phyloP scores from a whole-genome alignment of 1,140 invertebrate species.

The Zaprionus vittiger region DNA sequence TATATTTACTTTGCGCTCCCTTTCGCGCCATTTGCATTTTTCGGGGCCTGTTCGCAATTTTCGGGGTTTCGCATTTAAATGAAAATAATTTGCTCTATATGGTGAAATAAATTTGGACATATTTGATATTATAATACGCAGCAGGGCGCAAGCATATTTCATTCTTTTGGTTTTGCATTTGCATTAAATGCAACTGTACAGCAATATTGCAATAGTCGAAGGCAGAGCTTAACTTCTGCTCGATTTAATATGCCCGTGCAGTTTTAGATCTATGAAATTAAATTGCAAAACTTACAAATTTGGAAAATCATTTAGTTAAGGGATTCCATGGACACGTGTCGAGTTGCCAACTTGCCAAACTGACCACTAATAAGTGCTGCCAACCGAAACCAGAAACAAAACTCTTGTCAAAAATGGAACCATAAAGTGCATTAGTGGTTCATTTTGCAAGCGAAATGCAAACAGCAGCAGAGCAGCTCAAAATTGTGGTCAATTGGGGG shows the following conservation, averaged over 20 bases:
- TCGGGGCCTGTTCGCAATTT: background rate
- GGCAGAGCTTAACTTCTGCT: background rate
- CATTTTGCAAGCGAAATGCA: slow-evolving; percentile 60
- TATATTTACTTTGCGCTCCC: slow-evolving; percentile 18
- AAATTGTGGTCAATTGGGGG: slow-evolving; percentile 58
- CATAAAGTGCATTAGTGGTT: slow-evolving; percentile 76
- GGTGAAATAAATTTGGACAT: slow-evolving; percentile 34
- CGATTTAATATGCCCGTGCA: background rate
- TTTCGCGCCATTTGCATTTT: slow-evolving; percentile 40
- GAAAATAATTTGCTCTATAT: slow-evolving; percentile 45
- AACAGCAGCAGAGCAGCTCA: slow-evolving; percentile 19
- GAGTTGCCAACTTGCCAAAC: slow-evolving; percentile 1
- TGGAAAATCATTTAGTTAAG: background rate
- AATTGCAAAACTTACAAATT: background rate
- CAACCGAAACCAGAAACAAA: slow-evolving; percentile 14
- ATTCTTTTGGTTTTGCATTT: slow-evolving; percentile 9
- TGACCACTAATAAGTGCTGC: slow-evolving; percentile 17
- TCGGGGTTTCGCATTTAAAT: slow-evolving; percentile 22
- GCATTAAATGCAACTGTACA: slow-evolving; percentile 27
- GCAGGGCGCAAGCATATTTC: slow-evolving; percentile 32
- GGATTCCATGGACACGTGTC: slow-evolving; percentile 7
- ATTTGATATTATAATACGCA: slow-evolving; percentile 34
- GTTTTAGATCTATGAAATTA: background rate
- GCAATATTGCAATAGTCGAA: slow-evolving; percentile 4
- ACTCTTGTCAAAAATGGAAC: slow-evolving; percentile 28